Evolutionary conservation across 2,888 invertebrate species (phyloP), one percentile per base, ranked within the genome.

Genomic region (Morpho deidamia): DNA sequence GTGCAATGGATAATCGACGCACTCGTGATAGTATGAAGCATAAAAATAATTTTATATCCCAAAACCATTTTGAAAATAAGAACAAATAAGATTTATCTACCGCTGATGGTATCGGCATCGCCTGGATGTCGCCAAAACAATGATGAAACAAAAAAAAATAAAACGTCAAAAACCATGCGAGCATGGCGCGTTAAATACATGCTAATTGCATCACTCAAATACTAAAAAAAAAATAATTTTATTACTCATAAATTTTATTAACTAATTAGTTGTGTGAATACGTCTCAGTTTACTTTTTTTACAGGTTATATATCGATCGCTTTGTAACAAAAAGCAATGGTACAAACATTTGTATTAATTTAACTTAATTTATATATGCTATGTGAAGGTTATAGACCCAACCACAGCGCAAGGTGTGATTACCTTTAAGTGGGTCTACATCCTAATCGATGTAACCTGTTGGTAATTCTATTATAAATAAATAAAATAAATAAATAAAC

Each of bases 21-120:
- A 23, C 23, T 5, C 23, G 4, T 14, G 4, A 14, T 14, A 14
- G 12, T 58, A 57, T 63, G 59, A 66, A 68, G 64, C 71, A 77
- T 76, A 39, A 51, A 41, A 49, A 45, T 8, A 56, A 52, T 46
- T 52, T 40, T 33, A 59, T 52, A 50, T 39, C 52, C 53, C 55
- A 55, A 53, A 53, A 42, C 51, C 51, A 43, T 53, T 51, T 56
- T 33, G 55, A 64, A 62, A 70, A 70, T 68, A 74, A 81, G 80
- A 23, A 23, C 23, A 71, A 66, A 80, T 79, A 88, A 81, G 87
- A 82, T 83, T 83, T 88, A 91, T 88, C 91, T 92, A 93, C 93
- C 93, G 92, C 92, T 77, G 90, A 92, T 85, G 92, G 91, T 79
- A 92, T 91, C 89, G 92, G 92, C 92, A 92, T 92, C 90, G 91